Conservation (phyloP, 2,113 vertebrate genomes). For the Pluvianellus socialis region DNA sequence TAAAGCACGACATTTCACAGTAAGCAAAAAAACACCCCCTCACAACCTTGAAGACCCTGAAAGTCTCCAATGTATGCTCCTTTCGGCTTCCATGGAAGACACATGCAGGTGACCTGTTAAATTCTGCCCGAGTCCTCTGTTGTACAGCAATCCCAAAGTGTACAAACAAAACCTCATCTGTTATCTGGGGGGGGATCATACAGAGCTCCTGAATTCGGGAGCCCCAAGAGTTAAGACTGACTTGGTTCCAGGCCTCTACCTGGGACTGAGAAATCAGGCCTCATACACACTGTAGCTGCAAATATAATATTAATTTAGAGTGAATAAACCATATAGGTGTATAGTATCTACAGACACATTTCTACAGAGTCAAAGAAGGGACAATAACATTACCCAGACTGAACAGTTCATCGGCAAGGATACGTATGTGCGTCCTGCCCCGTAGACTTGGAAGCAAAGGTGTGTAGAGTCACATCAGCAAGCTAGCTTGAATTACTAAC, state of each 20-base stretch:
- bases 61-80: not conserved
- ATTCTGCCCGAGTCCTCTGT: not conserved
- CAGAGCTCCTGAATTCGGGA: not conserved
- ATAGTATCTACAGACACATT: not conserved
- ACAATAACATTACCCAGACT: not conserved
- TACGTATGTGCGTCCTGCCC: not conserved
- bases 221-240: not conserved
- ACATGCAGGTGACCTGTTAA: not conserved
- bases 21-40: not conserved
- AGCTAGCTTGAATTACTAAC: not conserved
- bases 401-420: not conserved
- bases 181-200: accelerated
- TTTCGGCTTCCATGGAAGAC: not conserved
- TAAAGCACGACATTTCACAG: not conserved
- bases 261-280: not conserved
- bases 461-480: not conserved
- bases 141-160: not conserved
- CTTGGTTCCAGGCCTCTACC: not conserved
- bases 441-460: not conserved
- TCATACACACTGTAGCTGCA: not conserved
- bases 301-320: not conserved
- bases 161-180: not conserved
- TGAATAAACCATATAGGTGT: not conserved
- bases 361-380: not conserved
- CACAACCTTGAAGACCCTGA: not conserved